Base-by-base conservation (phyloP, 2,888 invertebrate genomes). In the Lordiphosa andalusiaca region DNA sequence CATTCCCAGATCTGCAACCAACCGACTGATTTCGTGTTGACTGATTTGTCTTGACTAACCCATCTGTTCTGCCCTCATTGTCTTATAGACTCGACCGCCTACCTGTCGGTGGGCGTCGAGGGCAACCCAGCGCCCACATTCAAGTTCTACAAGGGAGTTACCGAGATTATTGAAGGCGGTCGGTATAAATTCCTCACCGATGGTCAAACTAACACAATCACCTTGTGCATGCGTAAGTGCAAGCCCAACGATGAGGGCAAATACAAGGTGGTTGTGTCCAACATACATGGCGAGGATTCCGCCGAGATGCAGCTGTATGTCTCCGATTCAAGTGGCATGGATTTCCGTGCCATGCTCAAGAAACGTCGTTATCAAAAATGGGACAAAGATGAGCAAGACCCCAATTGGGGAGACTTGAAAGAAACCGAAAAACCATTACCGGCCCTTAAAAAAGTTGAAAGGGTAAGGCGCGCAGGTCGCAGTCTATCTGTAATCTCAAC, bases 261-360 rank as follows among this genome's bases (percentile, higher is more conserved):
- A 91, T 99, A 98, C 91, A 96, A 95, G 88, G 92, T 98, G 85
- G 94, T 96, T 71, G 93, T 99, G 71, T 95, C 95, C 87, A 98
- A 99, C 89, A 93, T 94, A 72, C 96, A 98, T 86, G 99, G 99
- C 60, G 96, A 97, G 88, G 99, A 99, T 90, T 94, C 96, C 0
- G 98, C 97, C 61, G 98, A 98, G 89, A 96, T 97, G 93, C 95
- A 95, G 87, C 93, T 99, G 72, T 98, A 97, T 89, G 98, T 99
- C 62, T 98, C 98, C 84, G 98, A 98, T 91, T 94, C 98, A 69
- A 97, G 97, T 91, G 98, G 98, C 74, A 96, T 99, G 95, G 99
- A 99, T 91, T 99, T 99, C 95, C 94, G 99, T 91, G 94, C 98
- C 67, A 95, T 99, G 95, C 92, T 99, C 83, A 98, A 98, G 91